Evolutionary conservation across 1,140 invertebrate species (phyloP), one percentile per base, ranked within the genome.

Genomic region (Drosophila lowei): DNA sequence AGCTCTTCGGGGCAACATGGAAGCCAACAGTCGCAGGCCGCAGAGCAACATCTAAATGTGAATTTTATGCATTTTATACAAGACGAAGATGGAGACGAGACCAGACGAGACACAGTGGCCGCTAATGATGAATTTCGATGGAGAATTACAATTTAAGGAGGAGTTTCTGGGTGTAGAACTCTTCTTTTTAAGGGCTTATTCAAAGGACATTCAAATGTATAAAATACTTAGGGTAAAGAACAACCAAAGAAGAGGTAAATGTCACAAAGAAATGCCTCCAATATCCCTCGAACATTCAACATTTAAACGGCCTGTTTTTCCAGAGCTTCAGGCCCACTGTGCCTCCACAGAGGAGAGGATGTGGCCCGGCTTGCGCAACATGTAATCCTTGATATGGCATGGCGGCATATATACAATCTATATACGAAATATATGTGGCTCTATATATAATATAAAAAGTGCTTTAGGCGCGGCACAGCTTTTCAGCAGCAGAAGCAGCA

Each of bases 11-110:
- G 59, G 46, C 50, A 79, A 57, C 73, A 73, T 72, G 67, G 67
- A 77, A 72, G 76, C 73, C 65, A 55, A 64, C 71, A 74, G 71
- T 63, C 53, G 70, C 55, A 64, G 56, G 54, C 59, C 58, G 60
- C 58, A 63, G 65, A 71, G 72, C 59, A 79, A 76, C 72, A 79
- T 76, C 79, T 79, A 84, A 84, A 84, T 84, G 75, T 84, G 79
- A 84, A 84, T 84, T 84, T 84, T 79, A 84, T 84, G 75, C 79
- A 84, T 84, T 84, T 84, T 84, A 79, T 76, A 84, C 71, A 84
- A 83, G 79, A 83, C 64, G 79, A 84, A 52, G 61, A 80, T 62
- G 71, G 52, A 76, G 66, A 66, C 62, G 52, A 76, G 61, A 66
- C 62, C 62, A 25, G n/a, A n/a, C n/a, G n/a, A 23, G 47, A 16